These are phyloP conservation scores for Acrobeloides nanus DNA, from an alignment of 2,888 invertebrate genomes.

Conservation along the genomic window DNA sequence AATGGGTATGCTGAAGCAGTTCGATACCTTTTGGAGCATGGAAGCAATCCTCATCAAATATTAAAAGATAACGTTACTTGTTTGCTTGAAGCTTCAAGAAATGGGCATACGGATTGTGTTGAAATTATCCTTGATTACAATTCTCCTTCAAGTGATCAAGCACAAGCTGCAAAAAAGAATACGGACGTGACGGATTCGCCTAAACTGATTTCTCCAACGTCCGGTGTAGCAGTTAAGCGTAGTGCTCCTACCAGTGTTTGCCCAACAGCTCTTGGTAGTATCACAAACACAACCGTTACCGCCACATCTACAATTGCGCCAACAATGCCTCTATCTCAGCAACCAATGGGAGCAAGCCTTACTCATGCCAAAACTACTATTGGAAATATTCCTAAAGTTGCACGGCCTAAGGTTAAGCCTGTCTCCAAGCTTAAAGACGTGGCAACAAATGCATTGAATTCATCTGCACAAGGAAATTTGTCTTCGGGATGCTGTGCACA, in stretches of 20 bases:
- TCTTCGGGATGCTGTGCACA: neutral
- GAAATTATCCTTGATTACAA: conserved; percentile 80
- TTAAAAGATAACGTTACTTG: conserved; percentile 96
- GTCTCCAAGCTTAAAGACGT: conserved; percentile 8
- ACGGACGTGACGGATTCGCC: too few relatives aligned
- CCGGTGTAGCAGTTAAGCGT: too few relatives aligned
- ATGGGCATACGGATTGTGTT: conserved; percentile 90
- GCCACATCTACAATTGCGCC: neutral
- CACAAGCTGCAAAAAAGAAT: too few relatives aligned
- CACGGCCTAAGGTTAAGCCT: conserved; percentile 10
- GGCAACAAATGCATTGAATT: too few relatives aligned
- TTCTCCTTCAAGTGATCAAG: too few relatives aligned
- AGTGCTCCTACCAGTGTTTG: too few relatives aligned
- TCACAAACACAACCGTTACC: neutral
- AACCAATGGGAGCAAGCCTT: neutral
- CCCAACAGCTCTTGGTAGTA: neutral
- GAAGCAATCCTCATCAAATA: conserved; percentile 90
- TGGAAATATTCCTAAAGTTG: neutral
- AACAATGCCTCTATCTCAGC: neutral
- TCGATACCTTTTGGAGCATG: conserved; percentile 78
- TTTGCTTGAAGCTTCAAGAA: conserved; percentile 95
- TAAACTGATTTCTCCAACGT: too few relatives aligned
- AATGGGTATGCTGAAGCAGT: conserved; percentile 90
- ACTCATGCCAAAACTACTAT: neutral
- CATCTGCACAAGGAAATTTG: too few relatives aligned